Evolutionary conservation across 2,888 invertebrate genomes (phyloP).

Genomic region (Meiosimyza decipiens): DNA sequence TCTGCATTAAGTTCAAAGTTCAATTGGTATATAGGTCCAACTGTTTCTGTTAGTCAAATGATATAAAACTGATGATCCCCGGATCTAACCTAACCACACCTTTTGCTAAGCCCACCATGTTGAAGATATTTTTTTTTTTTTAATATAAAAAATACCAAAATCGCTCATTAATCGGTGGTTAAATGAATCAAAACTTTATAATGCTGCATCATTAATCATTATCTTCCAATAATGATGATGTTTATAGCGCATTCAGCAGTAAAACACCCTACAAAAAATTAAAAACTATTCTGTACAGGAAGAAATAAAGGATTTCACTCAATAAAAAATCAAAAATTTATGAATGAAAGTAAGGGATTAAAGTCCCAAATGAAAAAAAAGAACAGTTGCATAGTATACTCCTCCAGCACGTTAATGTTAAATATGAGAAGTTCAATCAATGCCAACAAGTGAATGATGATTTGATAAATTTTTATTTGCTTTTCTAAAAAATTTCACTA

Average conservation of each 20-base stretch:
- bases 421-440: constrained; percentile 14
- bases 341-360: too few species aligned
- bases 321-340: too few species aligned
- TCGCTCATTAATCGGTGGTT: constrained; percentile 26
- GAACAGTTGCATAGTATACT: too few species aligned
- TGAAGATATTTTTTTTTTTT: neutral
- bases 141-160: neutral
- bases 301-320: too few species aligned
- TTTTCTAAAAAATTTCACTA: neutral
- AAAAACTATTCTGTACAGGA: neutral
- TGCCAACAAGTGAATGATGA: constrained; percentile 30
- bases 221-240: constrained; percentile 17
- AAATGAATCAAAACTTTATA: constrained; percentile 20
- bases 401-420: too few species aligned
- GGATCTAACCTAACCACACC: too few species aligned
- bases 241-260: constrained; percentile 12
- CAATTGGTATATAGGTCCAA: too few species aligned
- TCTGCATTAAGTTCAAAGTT: too few species aligned
- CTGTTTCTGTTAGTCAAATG: too few species aligned
- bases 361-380: too few species aligned
- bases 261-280: neutral
- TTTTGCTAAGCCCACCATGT: neutral
- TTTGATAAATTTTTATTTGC: constrained; percentile 6
- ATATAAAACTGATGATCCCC: too few species aligned
- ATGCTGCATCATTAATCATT: constrained; percentile 20